These are phyloP conservation scores for Furcula furcula DNA, from an alignment of 2,888 invertebrate genomes.

Conservation along the genomic window DNA sequence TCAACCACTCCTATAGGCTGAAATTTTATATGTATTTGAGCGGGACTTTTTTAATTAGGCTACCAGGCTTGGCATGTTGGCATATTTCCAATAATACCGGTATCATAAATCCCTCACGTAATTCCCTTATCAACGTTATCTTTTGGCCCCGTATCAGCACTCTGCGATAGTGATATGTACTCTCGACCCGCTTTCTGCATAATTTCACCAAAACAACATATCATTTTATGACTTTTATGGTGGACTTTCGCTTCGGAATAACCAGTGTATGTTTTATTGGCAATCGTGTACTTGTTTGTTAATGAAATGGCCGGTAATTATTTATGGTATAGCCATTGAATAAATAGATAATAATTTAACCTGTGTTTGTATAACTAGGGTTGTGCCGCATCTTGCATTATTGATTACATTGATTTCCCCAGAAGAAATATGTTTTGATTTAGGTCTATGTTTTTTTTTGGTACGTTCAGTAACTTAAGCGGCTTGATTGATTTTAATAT, in stretches of 20 bases:
- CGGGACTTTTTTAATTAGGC: too few species aligned
- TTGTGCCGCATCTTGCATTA: too few species aligned
- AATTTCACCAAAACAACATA: constrained; percentile 24
- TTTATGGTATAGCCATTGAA: background rate
- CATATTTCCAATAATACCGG: constrained; percentile 1
- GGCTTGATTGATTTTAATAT: too few species aligned
- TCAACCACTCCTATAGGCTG: too few species aligned
- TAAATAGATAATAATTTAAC: background rate
- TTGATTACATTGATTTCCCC: too few species aligned
- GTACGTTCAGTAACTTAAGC: too few species aligned
- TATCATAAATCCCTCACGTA: background rate
- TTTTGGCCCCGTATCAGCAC: constrained; percentile 23
- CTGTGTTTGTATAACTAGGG: too few species aligned
- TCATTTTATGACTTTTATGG: constrained; percentile 16
- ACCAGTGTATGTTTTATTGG: constrained; percentile 20
- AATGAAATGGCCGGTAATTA: constrained; percentile 12
- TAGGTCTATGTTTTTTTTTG: too few species aligned
- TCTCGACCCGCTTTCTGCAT: constrained; percentile 35
- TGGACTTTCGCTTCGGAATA: constrained; percentile 24
- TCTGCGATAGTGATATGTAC: constrained; percentile 24
- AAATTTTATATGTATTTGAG: too few species aligned
- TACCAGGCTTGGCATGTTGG: too few species aligned
- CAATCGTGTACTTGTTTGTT: constrained; percentile 14
- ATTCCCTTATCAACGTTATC: constrained; percentile 31
- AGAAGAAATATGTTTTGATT: too few species aligned